Conservation (phyloP, 2,797 vertebrate species). For the Zalophus californianus region DNA sequence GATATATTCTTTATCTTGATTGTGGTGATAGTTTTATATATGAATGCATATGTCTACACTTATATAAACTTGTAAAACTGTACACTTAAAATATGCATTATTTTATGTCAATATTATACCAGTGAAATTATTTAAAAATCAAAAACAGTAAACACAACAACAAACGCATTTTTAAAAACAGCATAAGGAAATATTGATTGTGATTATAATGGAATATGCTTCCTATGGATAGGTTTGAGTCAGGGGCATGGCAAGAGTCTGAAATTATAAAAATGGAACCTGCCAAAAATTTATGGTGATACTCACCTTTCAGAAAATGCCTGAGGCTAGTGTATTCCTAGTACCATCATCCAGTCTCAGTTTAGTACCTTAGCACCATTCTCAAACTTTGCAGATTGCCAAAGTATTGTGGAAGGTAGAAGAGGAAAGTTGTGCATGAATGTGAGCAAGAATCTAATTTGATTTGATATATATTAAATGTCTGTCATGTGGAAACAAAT, state of each 20-base stretch:
- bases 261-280: background rate
- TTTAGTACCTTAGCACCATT: background rate
- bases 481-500: background rate
- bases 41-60: background rate
- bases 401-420: background rate
- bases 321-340: background rate
- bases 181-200: background rate
- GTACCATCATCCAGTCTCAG: background rate
- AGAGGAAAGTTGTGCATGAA: background rate
- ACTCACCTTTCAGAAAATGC: background rate
- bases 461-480: background rate
- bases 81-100: background rate
- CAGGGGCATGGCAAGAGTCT: background rate
- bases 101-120: background rate
- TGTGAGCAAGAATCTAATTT: background rate
- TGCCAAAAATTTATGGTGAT: background rate
- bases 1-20: background rate
- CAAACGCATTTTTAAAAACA: background rate
- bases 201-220: background rate
- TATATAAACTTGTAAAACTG: background rate
- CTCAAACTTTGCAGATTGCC: background rate
- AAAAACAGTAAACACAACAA: background rate
- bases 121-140: background rate
- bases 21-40: background rate
- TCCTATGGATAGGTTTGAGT: background rate